A percentile compares a stretch with the other conserved stretches of the same genome.
phyloP scores from a whole-genome alignment of 2,888 invertebrate genomes.

The Phasia obesa region DNA sequence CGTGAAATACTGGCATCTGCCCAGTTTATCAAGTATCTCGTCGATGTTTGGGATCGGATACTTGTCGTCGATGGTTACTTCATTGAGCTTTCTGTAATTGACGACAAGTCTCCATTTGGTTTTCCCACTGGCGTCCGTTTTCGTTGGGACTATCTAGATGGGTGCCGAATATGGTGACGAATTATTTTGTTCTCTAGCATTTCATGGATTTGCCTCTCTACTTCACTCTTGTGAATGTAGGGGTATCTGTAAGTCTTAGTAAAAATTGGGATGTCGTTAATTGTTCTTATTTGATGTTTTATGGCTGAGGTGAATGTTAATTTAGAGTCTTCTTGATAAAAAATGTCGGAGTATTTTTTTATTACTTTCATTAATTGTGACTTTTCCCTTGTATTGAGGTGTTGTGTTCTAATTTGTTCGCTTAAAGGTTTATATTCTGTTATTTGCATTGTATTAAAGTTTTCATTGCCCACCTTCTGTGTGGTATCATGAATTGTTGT shows the following conservation, averaged over 20 bases:
- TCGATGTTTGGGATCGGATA: constrained; percentile 57
- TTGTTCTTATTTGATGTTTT: constrained; percentile 50
- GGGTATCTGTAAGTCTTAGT: constrained; percentile 55
- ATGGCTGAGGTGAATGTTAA: constrained; percentile 43
- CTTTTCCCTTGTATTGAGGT: constrained; percentile 45
- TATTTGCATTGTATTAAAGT: constrained; percentile 21
- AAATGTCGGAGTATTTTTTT: constrained; percentile 36
- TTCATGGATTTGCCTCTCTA: constrained; percentile 52
- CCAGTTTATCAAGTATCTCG: constrained; percentile 58
- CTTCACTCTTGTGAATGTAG: constrained; percentile 49
- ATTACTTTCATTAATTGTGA: constrained; percentile 7
- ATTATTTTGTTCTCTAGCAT: constrained; percentile 53
- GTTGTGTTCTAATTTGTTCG: constrained; percentile 30
- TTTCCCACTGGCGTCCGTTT: constrained; percentile 47
- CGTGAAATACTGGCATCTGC: constrained; percentile 63
- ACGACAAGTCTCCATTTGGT: constrained; percentile 56
- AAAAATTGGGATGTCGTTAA: too few species aligned
- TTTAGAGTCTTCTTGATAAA: constrained; percentile 24
- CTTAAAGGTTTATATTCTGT: constrained; percentile 14
- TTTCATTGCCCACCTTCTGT: constrained; percentile 27
- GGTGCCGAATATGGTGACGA: constrained; percentile 43
- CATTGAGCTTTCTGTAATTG: constrained; percentile 52
- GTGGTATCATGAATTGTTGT: not conserved
- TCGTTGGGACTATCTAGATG: constrained; percentile 48
- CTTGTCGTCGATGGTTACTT: constrained; percentile 38